Conservation (phyloP, 2,797 vertebrate genomes). For the Alfaro cultratus region DNA sequence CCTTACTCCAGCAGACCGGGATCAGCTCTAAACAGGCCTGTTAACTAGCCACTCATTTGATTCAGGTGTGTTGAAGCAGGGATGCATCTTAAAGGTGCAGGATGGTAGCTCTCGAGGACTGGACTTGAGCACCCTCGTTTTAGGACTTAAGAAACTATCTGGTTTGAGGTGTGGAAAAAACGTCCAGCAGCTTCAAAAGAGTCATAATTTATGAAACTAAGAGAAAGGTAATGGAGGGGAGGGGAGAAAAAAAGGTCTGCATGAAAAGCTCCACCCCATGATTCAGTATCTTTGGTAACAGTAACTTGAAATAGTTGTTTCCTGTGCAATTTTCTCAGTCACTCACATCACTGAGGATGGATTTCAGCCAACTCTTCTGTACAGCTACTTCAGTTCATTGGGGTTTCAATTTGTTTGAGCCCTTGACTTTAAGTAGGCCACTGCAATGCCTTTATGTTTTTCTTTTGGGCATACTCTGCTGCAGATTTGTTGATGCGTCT, state of each 20-base stretch:
- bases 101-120: too few relatives aligned
- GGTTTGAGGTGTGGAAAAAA: background rate
- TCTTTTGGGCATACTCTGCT: background rate
- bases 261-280: background rate
- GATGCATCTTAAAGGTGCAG: too few relatives aligned
- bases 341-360: background rate
- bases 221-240: background rate
- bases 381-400: background rate
- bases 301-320: background rate
- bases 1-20: too few relatives aligned
- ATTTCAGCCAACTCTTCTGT: background rate
- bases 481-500: background rate
- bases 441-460: background rate
- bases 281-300: constrained; percentile 4
- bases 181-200: background rate
- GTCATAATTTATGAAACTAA: background rate
- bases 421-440: background rate
- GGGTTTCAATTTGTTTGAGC: background rate
- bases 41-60: too few relatives aligned
- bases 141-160: background rate
- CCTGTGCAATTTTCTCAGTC: background rate
- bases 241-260: background rate
- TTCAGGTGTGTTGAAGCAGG: too few relatives aligned
- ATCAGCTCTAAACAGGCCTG: too few relatives aligned
- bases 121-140: too few relatives aligned